These are phyloP conservation scores for Ammodytes marinus DNA, from an alignment of 2,113 vertebrate genomes.

Conservation along the genomic window DNA sequence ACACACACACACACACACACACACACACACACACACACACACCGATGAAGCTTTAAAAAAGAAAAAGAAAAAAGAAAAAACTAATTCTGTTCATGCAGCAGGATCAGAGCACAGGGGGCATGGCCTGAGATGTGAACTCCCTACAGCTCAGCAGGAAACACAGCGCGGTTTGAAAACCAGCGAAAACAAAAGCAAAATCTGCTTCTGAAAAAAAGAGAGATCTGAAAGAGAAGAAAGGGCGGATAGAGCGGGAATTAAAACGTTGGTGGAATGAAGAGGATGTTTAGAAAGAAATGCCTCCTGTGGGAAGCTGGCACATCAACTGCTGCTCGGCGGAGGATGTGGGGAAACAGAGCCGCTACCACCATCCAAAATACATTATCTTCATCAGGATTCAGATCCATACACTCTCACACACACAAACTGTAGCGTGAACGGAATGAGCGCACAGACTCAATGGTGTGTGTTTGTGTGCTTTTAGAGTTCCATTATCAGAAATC, in stretches of 20 bases:
- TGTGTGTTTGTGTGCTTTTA: background rate
- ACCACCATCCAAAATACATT: conserved; percentile 44
- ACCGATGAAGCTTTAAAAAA: conserved; percentile 27
- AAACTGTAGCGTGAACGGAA: background rate
- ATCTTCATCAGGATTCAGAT: conserved; percentile 29
- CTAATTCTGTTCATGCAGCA: conserved; percentile 42
- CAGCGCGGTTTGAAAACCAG: conserved; percentile 26
- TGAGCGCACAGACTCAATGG: conserved; percentile 1
- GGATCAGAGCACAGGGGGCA: conserved; percentile 48
- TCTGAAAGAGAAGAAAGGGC: conserved; percentile 18
- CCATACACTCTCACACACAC: background rate
- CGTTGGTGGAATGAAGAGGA: conserved; percentile 33
- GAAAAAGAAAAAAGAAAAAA: too few relatives aligned
- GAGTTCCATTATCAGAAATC: conserved; percentile 48
- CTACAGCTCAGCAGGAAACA: conserved; percentile 54
- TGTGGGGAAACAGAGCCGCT: conserved; percentile 15
- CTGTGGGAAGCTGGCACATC: conserved; percentile 44
- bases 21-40: background rate
- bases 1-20: conserved; percentile 4
- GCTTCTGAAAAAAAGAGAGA: conserved; percentile 22
- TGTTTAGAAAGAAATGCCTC: conserved; percentile 12
- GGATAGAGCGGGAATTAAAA: conserved; percentile 28
- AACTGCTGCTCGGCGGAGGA: conserved; percentile 58
- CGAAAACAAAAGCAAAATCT: conserved; percentile 57
- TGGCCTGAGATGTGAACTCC: conserved; percentile 38